Evolutionary conservation across 2,113 vertebrate species (phyloP), one percentile per base, ranked within the genome.

Genomic region (Tangachromis dhanisi): DNA sequence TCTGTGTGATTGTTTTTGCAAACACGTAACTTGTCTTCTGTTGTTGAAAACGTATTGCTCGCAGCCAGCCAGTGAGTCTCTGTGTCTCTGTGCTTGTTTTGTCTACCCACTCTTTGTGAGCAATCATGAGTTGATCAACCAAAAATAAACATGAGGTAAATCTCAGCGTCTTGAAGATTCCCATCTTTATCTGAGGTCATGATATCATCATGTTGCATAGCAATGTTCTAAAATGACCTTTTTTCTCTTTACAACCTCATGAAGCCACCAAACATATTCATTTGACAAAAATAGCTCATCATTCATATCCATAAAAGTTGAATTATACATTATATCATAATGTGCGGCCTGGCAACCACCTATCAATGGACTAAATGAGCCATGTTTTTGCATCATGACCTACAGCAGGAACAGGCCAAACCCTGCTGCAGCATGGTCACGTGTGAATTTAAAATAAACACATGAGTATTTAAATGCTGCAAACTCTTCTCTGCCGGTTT

Each of bases 101-200:
- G 51, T 53, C 19, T 3, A 9, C 51, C 2, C 5, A n/a, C 19
- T 51, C 49, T 51, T 51, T 9, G 2, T n/a, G 49, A 51, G 49
- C 49, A 53, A 53, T 53, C 49, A 17, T 1, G 49, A 53, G 49
- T 10, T n/a, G 49, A 53, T 53, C 19, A 53, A 53, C 19, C 49
- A 53, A n/a, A 10, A n/a, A 5, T 53, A n/a, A 53, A n/a, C 49
- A n/a, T 0, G 2, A 5, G 19, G 3, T 0, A n/a, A 53, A 53
- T 53, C 49, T 53, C 49, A 3, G 49, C 17, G 1, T 51, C 17
- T 17, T n/a, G 5, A n/a, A 51, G 17, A n/a, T n/a, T 51, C 4
- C 7, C 16, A 49, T 49, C 7, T 4, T 45, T 45, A 14, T 45
- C 13, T 2, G 8, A 0, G 49, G 17, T 9, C 49, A 9, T n/a